Base-by-base conservation (phyloP, 2,888 invertebrate genomes). In the Digitonthophagus gazella region DNA sequence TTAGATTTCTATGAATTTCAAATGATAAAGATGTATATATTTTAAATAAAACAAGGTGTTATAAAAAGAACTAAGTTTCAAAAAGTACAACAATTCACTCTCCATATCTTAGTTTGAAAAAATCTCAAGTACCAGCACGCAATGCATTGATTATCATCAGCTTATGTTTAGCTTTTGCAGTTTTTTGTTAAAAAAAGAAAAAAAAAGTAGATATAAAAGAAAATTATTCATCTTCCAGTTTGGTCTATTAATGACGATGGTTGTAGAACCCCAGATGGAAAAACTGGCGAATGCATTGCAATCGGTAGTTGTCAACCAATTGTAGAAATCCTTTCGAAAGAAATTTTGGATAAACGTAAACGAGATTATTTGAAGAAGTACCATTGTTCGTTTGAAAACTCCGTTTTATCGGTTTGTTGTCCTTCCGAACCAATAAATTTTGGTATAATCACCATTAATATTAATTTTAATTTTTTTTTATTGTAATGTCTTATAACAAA, bases 331-430 rank as follows among this genome's bases (percentile, higher is more conserved):
- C 58, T 76, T 8, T 15, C 15, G 8, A 15, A 63, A 67, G 18
- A 54, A 18, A 5, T 55, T 20, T 65, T 66, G 5, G 54, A 55
- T 15, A 55, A 54, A 54, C 2, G 15, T 15, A 20, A 58, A 6
- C 56, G 71, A 55, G 54, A 72, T 57, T 55, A 72, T 1, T 68
- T 77, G 3, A 58, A 69, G 18, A 65, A 66, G 5, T 77, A 75
- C 20, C 75, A 75, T 14, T 86, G 86, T 72, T 85, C 85, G 15
- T 83, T 78, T 70, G 79, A 81, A 22, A 80, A 80, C 1, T 71
- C 74, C 44, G 75, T 55, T 1, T 71, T 72, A 2, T 56, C 65
- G 57, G 58, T 67, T 20, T 67, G 67, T 58, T 67, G 67, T 44
- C 67, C 67, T 5, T 22, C 69, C 15, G 19, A 61, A 19, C 8